These are phyloP conservation scores for Pteria penguin DNA, from an alignment of 2,888 invertebrate species.

Conservation along the genomic window DNA sequence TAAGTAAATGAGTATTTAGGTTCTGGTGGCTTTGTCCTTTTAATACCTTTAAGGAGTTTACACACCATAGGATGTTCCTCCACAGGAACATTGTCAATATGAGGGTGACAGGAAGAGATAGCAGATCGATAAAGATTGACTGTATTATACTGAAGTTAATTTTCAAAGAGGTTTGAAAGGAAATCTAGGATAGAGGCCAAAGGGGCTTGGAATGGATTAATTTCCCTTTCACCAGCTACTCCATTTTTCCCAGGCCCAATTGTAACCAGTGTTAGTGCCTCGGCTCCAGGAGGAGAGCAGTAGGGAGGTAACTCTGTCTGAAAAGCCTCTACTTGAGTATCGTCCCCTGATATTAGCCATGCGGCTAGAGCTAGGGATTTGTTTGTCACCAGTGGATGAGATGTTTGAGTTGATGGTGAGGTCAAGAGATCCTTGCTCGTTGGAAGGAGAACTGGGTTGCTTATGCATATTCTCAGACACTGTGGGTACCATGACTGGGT, in stretches of 20 bases:
- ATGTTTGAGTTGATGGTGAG: background rate
- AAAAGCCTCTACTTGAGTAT: slow-evolving; percentile 9
- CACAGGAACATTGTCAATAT: slow-evolving; percentile 16
- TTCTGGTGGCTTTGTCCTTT: slow-evolving; percentile 1
- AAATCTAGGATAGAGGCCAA: slow-evolving; percentile 27
- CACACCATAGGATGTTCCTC: slow-evolving; percentile 2
- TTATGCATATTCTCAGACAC: slow-evolving; percentile 3
- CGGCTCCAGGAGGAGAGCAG: slow-evolving; percentile 5
- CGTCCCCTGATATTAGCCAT: slow-evolving; percentile 14
- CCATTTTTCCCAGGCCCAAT: slow-evolving; percentile 16
- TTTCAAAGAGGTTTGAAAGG: background rate
- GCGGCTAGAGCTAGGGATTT: slow-evolving; percentile 13
- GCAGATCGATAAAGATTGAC: slow-evolving; percentile 15
- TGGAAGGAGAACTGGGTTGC: background rate
- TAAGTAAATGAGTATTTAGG: slow-evolving; percentile 5
- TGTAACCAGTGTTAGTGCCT: slow-evolving; percentile 10
- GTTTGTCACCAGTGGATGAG: slow-evolving; percentile 3
- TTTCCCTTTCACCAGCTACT: slow-evolving; percentile 19
- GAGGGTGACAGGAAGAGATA: slow-evolving; percentile 21
- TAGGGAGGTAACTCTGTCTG: slow-evolving; percentile 5
- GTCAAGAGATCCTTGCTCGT: slow-evolving; percentile 3
- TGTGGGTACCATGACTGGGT: background rate
- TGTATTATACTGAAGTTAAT: slow-evolving; percentile 14
- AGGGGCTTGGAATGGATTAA: slow-evolving; percentile 25
- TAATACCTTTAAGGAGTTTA: slow-evolving; percentile 7